These are phyloP conservation scores for Onychostruthus taczanowskii DNA, from an alignment of 2,113 vertebrate species.

Conservation along the genomic window DNA sequence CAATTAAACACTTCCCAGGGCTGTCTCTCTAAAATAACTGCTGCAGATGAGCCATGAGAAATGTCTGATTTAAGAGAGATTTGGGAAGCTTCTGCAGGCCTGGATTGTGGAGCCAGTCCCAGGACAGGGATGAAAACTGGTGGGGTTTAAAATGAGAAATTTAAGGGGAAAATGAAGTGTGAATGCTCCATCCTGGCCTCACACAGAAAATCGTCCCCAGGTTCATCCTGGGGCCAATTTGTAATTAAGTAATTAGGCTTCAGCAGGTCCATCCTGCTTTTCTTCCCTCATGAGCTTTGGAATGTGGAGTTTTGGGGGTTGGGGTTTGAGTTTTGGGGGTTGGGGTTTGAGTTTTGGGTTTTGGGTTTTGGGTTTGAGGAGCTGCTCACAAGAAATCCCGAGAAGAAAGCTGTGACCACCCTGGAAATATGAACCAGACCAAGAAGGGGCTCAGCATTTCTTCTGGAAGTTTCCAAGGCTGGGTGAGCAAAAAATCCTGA, in stretches of 20 bases:
- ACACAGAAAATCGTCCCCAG: not conserved
- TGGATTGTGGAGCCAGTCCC: not conserved
- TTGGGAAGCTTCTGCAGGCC: not conserved
- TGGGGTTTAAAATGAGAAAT: not conserved
- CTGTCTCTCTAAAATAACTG: not conserved
- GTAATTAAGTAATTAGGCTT: not conserved
- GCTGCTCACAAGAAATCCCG: not conserved
- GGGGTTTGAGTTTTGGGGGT: no score
- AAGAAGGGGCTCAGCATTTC: not conserved
- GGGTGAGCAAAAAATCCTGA: not conserved
- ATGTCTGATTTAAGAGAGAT: not conserved
- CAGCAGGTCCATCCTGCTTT: not conserved
- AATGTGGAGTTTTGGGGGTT: not conserved
- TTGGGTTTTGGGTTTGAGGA: not conserved
- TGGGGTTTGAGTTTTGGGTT: no score
- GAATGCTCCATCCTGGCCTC: not conserved
- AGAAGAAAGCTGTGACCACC: not conserved
- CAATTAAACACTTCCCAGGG: not conserved
- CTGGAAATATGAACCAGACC: not conserved
- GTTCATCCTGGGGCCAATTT: not conserved
- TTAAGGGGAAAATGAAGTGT: not conserved
- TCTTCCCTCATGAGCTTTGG: not conserved
- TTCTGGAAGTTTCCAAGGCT: not conserved
- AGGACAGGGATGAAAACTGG: not conserved
- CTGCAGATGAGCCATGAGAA: not conserved